A percentile compares a stretch with the other conserved stretches of the same genome.
Evolutionary conservation across 2,888 invertebrate genomes (phyloP).

Genomic region (Gari tellinella): DNA sequence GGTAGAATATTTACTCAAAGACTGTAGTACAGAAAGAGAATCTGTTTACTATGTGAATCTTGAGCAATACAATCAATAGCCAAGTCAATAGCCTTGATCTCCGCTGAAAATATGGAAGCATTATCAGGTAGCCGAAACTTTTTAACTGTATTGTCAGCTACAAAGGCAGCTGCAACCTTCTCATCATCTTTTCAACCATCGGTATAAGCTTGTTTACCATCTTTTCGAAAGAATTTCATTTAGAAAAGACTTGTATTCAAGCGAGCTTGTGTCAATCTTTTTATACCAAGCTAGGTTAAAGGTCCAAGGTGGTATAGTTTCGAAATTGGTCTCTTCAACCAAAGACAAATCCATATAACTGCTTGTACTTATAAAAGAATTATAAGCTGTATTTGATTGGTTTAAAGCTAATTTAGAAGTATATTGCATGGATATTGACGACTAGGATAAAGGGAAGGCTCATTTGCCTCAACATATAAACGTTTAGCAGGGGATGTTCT

Average conservation of each 20-base stretch:
- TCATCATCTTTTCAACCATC: conserved; percentile 31
- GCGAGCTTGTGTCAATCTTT: conserved; percentile 5
- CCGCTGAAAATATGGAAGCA: too few species aligned
- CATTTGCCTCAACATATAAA: conserved; percentile 35
- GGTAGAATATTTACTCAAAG: not conserved
- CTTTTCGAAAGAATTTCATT: conserved; percentile 3
- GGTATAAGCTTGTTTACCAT: conserved; percentile 9
- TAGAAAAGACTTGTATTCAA: too few species aligned
- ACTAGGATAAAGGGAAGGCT: conserved; percentile 17
- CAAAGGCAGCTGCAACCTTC: too few species aligned
- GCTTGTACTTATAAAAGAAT: conserved; percentile 6
- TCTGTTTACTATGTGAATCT: not conserved
- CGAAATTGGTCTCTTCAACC: not conserved
- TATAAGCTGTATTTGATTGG: conserved; percentile 3
- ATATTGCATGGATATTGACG: conserved; percentile 18
- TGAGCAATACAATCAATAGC: conserved; percentile 7
- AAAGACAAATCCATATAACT: too few species aligned
- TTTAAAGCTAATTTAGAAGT: conserved; percentile 8
- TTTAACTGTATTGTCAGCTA: too few species aligned
- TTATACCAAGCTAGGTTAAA: conserved; percentile 9
- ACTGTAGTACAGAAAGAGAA: conserved; percentile 17
- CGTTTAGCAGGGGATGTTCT: conserved; percentile 38
- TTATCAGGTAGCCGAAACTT: conserved; percentile 13
- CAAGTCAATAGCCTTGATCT: too few species aligned
- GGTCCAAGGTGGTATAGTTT: conserved; percentile 7